Base-by-base conservation (phyloP, 2,888 invertebrate genomes). In the Bimastos eiseni region DNA sequence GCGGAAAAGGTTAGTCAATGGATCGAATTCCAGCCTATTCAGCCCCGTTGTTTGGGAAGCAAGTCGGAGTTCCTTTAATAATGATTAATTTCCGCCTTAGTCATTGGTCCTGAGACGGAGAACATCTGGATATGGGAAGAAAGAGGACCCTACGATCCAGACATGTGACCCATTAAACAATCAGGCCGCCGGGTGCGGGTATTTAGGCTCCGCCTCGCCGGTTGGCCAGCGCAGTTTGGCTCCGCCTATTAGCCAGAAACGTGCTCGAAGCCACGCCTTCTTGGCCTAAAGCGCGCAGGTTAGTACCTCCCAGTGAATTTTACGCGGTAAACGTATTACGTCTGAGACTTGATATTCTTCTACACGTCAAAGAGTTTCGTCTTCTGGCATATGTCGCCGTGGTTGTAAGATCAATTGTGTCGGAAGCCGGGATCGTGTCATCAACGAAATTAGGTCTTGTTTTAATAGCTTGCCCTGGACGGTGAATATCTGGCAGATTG, bases 151-250 rank as follows among this genome's bases (percentile, higher is more conserved):
- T 24, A 49, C 24, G 21, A 49, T 86, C 37, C 37, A 86, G 86
- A 86, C 86, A 86, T 34, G 37, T 86, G 86, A 86, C 86, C 86
- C 36, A 86, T 86, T 36, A 86, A 86, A 86, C 86, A 86, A 86
- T 86, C 37, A 17, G 86, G 36, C 86, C 86, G 36, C 8, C 86
- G 36, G 86, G 86, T 36, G 86, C 86, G 86, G 86, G 86, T 36
- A n/a, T 86, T 37, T 86, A 36, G n/a, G 86, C 86, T 34, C 86
- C 86, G 86, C 86, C 86, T 17, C 34, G 34, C n/a, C 36, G 21
- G 24, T 86, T 37, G 86, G 34, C 34, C 34, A 4, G 86, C 86
- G 86, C 36, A 6, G 86, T 21, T 86, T 24, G 24, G 86, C 34
- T 8, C 36, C 33, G 86, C 86, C 86, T 19, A 34, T 24, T 24